These are phyloP conservation scores for Gymnopithys bicolor DNA, from an alignment of 2,797 vertebrate genomes.

Conservation along the genomic window DNA sequence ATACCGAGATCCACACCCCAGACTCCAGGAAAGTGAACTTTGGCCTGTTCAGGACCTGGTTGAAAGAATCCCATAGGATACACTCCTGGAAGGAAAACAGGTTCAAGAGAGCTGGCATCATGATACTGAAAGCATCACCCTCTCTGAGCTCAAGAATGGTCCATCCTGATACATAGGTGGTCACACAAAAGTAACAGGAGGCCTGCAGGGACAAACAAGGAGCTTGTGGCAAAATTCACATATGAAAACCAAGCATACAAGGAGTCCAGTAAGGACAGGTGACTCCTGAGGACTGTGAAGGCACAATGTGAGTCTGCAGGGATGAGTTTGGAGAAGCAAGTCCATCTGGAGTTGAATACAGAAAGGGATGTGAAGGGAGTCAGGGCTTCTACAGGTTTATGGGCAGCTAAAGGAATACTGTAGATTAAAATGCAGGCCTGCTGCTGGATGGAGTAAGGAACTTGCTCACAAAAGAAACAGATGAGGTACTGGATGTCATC, in stretches of 20 bases:
- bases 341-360: not conserved
- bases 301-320: not conserved
- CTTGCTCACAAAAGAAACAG: not conserved
- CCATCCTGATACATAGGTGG: not conserved
- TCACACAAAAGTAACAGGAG: not conserved
- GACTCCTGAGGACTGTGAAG: not conserved
- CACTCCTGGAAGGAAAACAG: not conserved
- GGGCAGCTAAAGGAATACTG: not conserved
- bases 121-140: not conserved
- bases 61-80: not conserved
- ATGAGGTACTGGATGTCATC: not conserved
- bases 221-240: not conserved
- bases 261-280: not conserved
- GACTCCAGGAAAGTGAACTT: not conserved
- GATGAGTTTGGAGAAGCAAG: not conserved
- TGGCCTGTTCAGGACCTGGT: not conserved
- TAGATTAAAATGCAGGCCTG: not conserved
- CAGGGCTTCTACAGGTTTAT: not conserved
- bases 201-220: not conserved
- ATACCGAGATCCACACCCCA: not conserved
- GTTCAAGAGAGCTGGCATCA: not conserved
- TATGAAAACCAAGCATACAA: not conserved
- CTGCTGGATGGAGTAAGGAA: not conserved
- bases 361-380: not conserved
- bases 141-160: not conserved